phyloP scores from a whole-genome alignment of 2,797 vertebrate species.

The Sebastolobus alascanus region DNA sequence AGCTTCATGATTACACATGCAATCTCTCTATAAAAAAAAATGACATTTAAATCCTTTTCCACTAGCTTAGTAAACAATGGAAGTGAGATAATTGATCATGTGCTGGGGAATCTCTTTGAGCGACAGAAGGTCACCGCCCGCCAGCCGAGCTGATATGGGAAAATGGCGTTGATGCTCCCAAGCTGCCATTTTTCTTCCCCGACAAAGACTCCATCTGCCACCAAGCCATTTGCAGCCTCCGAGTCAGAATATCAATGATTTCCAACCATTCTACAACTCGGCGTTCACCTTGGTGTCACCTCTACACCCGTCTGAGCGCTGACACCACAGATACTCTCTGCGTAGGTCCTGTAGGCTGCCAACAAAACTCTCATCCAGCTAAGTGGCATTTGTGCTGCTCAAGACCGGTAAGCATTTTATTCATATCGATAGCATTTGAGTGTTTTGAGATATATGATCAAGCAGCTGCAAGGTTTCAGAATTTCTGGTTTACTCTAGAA shows the following conservation, averaged over 20 bases:
- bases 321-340: constrained; percentile 82
- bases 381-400: constrained; percentile 75
- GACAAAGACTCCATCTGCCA: constrained; percentile 99
- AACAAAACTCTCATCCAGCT: constrained; percentile 75
- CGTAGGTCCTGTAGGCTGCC: constrained; percentile 60
- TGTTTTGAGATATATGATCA: constrained; percentile 46
- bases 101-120: constrained; percentile 80
- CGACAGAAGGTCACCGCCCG: constrained; percentile 89
- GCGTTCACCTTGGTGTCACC: constrained; percentile 96
- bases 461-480: constrained; percentile 28
- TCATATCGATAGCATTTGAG: constrained; percentile 61
- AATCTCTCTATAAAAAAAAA: constrained; percentile 48
- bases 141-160: constrained; percentile 85
- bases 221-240: constrained; percentile 92
- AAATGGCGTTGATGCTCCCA: constrained; percentile 86
- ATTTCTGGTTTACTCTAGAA: not conserved
- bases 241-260: constrained; percentile 99
- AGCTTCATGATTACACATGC: constrained; percentile 35
- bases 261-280: constrained; percentile 88
- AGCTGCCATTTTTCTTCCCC: constrained; percentile 96
- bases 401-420: constrained; percentile 68
- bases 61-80: constrained; percentile 81
- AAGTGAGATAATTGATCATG: constrained; percentile 85
- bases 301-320: constrained; percentile 84
- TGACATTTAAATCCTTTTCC: constrained; percentile 66